Evolutionary conservation across 2,888 invertebrate species (phyloP), one percentile per base, ranked within the genome.

Genomic region (Napeogenes sylphis): DNA sequence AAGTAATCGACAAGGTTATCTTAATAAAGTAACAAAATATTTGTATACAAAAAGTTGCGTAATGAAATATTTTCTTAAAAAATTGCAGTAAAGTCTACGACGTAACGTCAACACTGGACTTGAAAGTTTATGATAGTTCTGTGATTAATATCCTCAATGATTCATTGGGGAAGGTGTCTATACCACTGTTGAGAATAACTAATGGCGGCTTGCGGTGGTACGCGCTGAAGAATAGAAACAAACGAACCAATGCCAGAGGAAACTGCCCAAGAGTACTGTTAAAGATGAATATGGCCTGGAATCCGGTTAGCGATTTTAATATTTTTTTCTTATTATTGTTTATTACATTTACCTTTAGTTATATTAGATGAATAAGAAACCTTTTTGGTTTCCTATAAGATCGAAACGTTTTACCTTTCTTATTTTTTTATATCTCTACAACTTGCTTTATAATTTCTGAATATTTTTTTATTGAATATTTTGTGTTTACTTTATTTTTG

Each of bases 11-110:
- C 21, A 21, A 21, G 21, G 21, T 21, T 38, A 38, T 38, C 38
- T 6, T 6, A 42, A 12, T 42, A 10, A 42, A 2, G 8, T 51
- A 51, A 30, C 21, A 8, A 30, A 8, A 30, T 8, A 10, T 30
- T 30, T 5, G 21, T 51, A 14, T 6, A 12, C 0, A 51, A 30
- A 0, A n/a, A 45, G 12, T 21, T 21, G 21, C 21, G 21, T 21
- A 21, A 1, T 21, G 21, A 21, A 21, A 21, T 21, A 21, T 21
- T 21, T 21, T 21, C 21, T 21, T 21, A 21, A 35, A 4, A 12
- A 35, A n/a, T 61, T 82, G n/a, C 74, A 90, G 90, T 70, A 83
- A 87, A 38, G 78, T 90, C 2, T 80, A 83, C 58, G 90, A 90
- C 67, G 80, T 89, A 2, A 82, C 85, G 2, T 85, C 89, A 5